phyloP scores from a whole-genome alignment of 1,140 invertebrate species.

The Olivierus martensii region DNA sequence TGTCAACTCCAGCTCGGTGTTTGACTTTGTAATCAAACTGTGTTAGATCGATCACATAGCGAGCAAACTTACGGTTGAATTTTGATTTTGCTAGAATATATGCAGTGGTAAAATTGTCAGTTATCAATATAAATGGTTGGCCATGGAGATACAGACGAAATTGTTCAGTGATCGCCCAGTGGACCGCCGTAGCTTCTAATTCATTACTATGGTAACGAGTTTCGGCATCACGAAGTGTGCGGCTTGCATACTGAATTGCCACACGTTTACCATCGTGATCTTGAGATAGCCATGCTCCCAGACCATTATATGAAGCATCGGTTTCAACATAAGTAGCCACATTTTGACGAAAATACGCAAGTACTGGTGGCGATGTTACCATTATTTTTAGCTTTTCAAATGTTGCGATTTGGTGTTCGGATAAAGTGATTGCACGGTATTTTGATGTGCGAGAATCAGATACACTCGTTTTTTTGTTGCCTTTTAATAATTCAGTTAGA shows the following conservation, averaged over 20 bases:
- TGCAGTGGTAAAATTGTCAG: no score
- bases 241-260: background rate
- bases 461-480: background rate
- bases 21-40: background rate
- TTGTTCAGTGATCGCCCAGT: no score
- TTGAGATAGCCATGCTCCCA: background rate
- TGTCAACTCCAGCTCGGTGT: background rate
- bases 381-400: constrained; percentile 1
- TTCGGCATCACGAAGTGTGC: background rate
- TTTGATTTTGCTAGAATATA: no score
- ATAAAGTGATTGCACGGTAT: background rate
- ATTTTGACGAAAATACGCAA: constrained; percentile 1
- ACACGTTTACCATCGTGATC: background rate
- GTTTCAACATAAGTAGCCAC: background rate
- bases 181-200: no score
- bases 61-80: background rate
- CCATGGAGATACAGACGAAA: no score
- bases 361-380: background rate
- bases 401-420: background rate
- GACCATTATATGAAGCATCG: constrained; percentile 1
- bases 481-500: background rate
- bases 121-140: no score
- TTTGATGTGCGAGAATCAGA: no score
- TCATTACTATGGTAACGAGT: background rate
- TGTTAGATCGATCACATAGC: background rate